phyloP scores from a whole-genome alignment of 2,113 vertebrate genomes.

The Isurus oxyrinchus region DNA sequence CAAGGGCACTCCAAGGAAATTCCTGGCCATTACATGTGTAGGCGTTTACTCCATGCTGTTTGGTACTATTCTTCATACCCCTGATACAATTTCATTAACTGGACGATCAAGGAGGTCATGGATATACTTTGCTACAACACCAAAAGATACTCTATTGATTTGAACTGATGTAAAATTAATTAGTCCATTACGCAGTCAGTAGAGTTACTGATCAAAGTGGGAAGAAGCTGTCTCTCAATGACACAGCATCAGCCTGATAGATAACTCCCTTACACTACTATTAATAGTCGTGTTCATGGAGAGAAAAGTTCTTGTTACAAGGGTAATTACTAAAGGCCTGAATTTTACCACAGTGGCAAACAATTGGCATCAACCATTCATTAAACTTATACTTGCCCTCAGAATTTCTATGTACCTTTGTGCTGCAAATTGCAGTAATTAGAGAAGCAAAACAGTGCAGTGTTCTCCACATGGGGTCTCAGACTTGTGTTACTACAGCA shows the following conservation, averaged over 20 bases:
- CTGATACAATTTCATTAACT: neutral
- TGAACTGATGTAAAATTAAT: neutral
- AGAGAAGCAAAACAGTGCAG: too few relatives aligned
- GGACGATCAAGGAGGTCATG: neutral
- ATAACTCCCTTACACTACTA: neutral
- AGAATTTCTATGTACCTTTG: too few relatives aligned
- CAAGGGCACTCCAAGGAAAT: neutral
- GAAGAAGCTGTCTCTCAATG: neutral
- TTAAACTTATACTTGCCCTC: too few relatives aligned
- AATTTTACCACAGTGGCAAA: too few relatives aligned
- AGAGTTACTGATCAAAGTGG: neutral
- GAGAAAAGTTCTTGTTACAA: neutral
- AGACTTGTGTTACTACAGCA: too few relatives aligned
- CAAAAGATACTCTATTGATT: neutral
- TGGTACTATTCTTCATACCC: neutral
- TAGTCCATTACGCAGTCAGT: neutral
- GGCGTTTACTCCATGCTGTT: neutral
- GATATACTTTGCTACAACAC: neutral
- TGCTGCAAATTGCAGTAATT: too few relatives aligned
- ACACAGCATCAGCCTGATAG: neutral
- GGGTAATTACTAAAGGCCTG: neutral
- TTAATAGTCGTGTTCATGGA: neutral
- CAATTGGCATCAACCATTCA: too few relatives aligned
- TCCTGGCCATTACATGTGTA: neutral
- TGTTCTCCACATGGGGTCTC: too few relatives aligned